A percentile compares a stretch with the other conserved stretches of the same genome.
Conservation (phyloP, 2,113 vertebrate species). For the Dipodomys spectabilis region DNA sequence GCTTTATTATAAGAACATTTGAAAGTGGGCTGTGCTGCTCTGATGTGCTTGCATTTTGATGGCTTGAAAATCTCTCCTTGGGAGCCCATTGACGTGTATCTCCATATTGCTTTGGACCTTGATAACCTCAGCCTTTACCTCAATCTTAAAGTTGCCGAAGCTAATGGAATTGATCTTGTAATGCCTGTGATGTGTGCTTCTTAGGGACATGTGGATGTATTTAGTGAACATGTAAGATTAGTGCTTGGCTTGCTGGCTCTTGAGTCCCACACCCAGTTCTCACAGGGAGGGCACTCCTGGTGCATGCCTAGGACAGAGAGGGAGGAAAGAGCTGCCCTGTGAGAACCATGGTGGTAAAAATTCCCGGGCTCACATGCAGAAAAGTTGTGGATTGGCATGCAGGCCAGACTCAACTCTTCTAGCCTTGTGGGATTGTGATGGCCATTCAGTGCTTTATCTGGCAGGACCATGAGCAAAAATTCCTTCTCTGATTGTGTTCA, state of each 20-base stretch:
- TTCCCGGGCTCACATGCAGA: background rate
- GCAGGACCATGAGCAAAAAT: background rate
- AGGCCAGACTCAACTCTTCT: background rate
- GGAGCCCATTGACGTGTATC: constrained; percentile 51
- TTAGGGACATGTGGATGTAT: background rate
- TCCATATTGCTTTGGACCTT: constrained; percentile 42
- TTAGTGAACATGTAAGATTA: background rate
- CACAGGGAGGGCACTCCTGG: background rate
- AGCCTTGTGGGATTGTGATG: background rate
- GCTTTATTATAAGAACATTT: background rate
- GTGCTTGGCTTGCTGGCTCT: background rate
- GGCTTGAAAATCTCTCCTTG: constrained; percentile 68
- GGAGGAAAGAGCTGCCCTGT: background rate
- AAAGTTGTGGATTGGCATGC: background rate
- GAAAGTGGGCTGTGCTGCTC: constrained; percentile 49
- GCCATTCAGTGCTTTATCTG: background rate
- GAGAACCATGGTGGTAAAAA: background rate
- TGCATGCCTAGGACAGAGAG: background rate
- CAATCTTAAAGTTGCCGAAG: constrained; percentile 80
- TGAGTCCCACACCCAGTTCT: background rate
- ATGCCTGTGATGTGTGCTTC: background rate
- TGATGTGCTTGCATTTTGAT: constrained; percentile 40
- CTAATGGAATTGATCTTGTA: constrained; percentile 59
- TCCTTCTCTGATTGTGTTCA: background rate
- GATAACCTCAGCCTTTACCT: constrained; percentile 73